Percentiles rank a stretch among this genome's conserved stretches.
These are phyloP conservation scores for Pandemis heparana DNA, from an alignment of 2,888 invertebrate genomes.

Conservation along the genomic window DNA sequence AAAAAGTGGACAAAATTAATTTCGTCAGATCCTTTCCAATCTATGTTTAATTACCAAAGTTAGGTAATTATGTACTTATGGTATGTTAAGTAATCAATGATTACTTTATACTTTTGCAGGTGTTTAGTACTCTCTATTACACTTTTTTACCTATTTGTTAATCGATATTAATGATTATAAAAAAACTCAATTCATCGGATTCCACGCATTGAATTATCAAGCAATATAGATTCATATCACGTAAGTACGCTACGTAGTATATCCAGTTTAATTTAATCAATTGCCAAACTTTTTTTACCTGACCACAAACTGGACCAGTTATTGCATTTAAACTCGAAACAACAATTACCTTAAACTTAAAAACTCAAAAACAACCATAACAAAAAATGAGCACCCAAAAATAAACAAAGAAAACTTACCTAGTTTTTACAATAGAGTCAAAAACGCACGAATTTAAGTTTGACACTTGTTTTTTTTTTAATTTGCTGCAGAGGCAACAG, in stretches of 20 bases:
- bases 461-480: conserved; percentile 34
- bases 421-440: conserved; percentile 17
- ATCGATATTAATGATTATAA: too few relatives aligned
- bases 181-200: background rate
- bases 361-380: background rate
- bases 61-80: too few relatives aligned
- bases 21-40: background rate
- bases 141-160: background rate
- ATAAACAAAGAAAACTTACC: conserved; percentile 23
- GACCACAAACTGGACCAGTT: conserved; percentile 36
- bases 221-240: background rate
- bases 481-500: conserved; percentile 17
- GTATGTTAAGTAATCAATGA: too few relatives aligned
- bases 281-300: conserved; percentile 14
- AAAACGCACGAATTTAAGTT: conserved; percentile 18
- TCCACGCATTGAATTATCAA: too few relatives aligned
- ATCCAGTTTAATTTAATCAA: conserved; percentile 6
- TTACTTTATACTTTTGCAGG: background rate
- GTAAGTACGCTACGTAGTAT: background rate
- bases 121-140: background rate
- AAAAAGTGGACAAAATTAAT: too few relatives aligned
- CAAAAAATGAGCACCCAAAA: background rate
- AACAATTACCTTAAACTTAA: background rate
- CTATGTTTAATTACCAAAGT: background rate
- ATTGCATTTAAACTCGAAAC: background rate